phyloP scores from a whole-genome alignment of 2,797 vertebrate genomes.

The Martes flavigula region DNA sequence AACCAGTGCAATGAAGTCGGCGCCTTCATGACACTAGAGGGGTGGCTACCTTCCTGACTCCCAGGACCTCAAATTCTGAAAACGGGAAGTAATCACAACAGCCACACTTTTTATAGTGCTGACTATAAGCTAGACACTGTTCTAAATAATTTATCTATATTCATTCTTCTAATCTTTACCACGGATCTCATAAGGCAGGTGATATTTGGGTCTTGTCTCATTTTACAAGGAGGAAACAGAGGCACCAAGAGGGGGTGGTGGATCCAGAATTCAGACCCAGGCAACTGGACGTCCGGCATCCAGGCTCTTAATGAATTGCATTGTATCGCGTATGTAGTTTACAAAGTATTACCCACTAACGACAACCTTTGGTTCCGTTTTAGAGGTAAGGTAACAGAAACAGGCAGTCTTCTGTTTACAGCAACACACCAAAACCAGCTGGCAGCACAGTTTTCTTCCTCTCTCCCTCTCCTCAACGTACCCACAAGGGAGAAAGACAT shows the following conservation, averaged over 20 bases:
- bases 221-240: neutral
- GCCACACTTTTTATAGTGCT: neutral
- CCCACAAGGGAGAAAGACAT: neutral
- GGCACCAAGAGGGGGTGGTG: neutral
- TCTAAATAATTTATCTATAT: neutral
- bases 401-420: neutral
- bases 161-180: neutral
- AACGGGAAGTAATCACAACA: neutral
- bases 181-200: neutral
- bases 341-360: neutral
- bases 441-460: neutral
- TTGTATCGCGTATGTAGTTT: neutral
- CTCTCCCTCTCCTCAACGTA: neutral
- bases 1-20: neutral
- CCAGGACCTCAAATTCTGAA: neutral
- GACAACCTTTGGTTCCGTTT: neutral
- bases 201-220: neutral
- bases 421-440: neutral
- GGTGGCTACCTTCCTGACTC: neutral
- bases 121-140: neutral
- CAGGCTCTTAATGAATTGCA: neutral
- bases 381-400: conserved; percentile 18
- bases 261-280: neutral
- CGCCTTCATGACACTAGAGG: neutral
- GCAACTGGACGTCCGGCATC: neutral